Evolutionary conservation across 2,113 vertebrate species (phyloP).

Genomic region (Alaudala cheleensis): DNA sequence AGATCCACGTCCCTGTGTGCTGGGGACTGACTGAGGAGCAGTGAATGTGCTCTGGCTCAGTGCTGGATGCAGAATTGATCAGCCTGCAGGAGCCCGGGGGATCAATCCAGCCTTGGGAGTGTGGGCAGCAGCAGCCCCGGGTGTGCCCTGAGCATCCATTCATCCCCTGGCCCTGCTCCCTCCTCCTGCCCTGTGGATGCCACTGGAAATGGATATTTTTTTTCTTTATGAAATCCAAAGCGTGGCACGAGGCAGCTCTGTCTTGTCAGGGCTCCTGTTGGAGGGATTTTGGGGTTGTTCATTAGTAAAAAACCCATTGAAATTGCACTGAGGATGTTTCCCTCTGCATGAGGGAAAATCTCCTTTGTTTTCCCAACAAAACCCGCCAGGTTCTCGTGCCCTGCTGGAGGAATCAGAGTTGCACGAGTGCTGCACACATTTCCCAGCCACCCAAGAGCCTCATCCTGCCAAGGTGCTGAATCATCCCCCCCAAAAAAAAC

Average conservation of each 20-base stretch:
- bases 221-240: background rate
- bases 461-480: background rate
- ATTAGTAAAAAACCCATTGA: background rate
- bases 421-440: fast-evolving
- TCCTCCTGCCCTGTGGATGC: background rate
- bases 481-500: background rate
- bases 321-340: background rate
- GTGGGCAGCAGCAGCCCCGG: background rate
- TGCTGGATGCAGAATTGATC: slow-evolving; percentile 26
- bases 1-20: background rate
- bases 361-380: background rate
- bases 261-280: background rate
- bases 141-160: background rate
- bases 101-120: background rate
- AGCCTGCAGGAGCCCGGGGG: slow-evolving; percentile 38
- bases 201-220: background rate
- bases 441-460: background rate
- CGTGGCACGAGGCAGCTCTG: background rate
- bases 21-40: background rate
- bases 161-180: background rate
- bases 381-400: background rate
- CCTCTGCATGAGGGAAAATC: fast-evolving
- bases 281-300: background rate
- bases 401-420: background rate
- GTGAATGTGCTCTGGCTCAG: slow-evolving; percentile 28